Conservation (phyloP, 2,888 invertebrate genomes). For the Eristalis intricaria region DNA sequence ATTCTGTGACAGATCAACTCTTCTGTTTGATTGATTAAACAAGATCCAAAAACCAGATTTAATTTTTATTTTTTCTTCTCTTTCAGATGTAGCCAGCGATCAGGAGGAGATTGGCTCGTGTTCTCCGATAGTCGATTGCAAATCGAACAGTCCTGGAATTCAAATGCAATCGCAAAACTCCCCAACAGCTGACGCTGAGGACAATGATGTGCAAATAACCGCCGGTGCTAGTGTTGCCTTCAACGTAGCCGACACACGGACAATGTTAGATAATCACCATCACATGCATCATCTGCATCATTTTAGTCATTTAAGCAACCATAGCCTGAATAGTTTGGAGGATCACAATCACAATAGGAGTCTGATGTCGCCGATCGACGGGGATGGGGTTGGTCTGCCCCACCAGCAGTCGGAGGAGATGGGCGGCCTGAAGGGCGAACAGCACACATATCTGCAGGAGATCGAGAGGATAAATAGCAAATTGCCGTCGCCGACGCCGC, state of each 20-base stretch:
- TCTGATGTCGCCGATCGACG: constrained; percentile 64
- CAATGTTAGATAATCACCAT: constrained; percentile 66
- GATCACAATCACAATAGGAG: constrained; percentile 74
- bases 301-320: constrained; percentile 67
- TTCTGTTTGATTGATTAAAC: background rate
- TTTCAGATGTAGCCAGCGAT: constrained; percentile 79
- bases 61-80: constrained; percentile 16
- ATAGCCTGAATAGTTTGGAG: constrained; percentile 68
- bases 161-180: constrained; percentile 65
- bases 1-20: background rate
- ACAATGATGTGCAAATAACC: constrained; percentile 47
- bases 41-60: background rate
- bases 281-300: constrained; percentile 63
- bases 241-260: constrained; percentile 55
- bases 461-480: constrained; percentile 73
- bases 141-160: constrained; percentile 62
- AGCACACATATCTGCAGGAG: constrained; percentile 75
- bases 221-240: constrained; percentile 63
- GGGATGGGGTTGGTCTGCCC: constrained; percentile 43
- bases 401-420: constrained; percentile 54
- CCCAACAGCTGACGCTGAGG: constrained; percentile 56
- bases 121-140: constrained; percentile 77
- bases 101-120: constrained; percentile 81
- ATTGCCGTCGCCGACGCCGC: constrained; percentile 75
- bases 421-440: constrained; percentile 63